phyloP scores from a whole-genome alignment of 2,888 invertebrate genomes.

The Poecilobothrus nobilitatus region DNA sequence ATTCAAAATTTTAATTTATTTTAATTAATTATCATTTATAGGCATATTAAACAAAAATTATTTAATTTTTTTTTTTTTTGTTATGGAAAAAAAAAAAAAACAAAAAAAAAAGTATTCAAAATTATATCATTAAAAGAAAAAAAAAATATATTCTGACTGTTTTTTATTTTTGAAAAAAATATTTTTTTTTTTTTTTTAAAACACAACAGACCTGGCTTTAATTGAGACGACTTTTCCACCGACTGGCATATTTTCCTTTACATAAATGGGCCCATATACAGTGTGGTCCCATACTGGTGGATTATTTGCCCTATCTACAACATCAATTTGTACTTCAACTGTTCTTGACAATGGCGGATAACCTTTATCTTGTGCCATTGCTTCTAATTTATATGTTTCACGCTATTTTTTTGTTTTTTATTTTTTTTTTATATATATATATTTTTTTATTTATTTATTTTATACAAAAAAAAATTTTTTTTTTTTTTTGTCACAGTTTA shows the following conservation, averaged over 20 bases:
- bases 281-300: conserved; percentile 95
- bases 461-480: too few species aligned
- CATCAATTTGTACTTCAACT: conserved; percentile 97
- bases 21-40: too few species aligned
- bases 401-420: conserved; percentile 51
- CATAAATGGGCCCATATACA: conserved; percentile 94
- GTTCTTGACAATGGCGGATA: conserved; percentile 89
- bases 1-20: too few species aligned
- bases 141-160: conserved; percentile 8
- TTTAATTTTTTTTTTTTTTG: too few species aligned
- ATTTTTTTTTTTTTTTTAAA: neutral
- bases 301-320: conserved; percentile 96
- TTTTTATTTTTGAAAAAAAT: conserved; percentile 13
- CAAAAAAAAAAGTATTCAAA: neutral
- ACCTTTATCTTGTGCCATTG: conserved; percentile 97
- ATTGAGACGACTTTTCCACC: conserved; percentile 96
- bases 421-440: neutral
- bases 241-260: conserved; percentile 95
- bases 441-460: neutral
- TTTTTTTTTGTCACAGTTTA: too few species aligned
- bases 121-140: neutral
- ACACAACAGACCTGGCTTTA: conserved; percentile 89
- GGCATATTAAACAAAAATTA: too few species aligned
- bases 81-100: neutral
- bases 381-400: conserved; percentile 96